Evolutionary conservation across 2,797 vertebrate genomes (phyloP), one percentile per base, ranked within the genome.

Genomic region (Amniataba percoides): DNA sequence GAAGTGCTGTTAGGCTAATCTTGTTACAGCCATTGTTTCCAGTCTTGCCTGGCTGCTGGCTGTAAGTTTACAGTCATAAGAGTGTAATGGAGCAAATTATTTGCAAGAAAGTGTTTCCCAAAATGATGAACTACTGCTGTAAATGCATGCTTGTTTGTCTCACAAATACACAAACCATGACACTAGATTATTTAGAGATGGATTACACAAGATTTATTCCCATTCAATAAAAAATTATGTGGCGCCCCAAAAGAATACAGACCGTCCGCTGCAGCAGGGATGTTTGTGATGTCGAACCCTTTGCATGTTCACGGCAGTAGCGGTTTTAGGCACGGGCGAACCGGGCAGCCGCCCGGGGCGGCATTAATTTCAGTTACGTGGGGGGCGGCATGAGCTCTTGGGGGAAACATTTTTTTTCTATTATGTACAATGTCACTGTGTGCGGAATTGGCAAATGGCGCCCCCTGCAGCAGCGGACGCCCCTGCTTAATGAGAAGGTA

Each of bases 221-320:
- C 46, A 31, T 40, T 31, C 8, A 45, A 21, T 57, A 31, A 59
- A 25, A 53, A 34, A 31, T 21, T 18, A 9, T 53, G 45, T 51
- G 8, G 14, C 43, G 14, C 13, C 55, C 36, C 7, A 53, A 25
- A 64, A 66, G 23, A 63, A 52, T 43, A 39, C 15, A 52, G 18
- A 18, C 31, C 46, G 13, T 58, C 3, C 34, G 9, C 25, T 61
- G 9, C 45, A 53, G 15, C 11, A n/a, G 6, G 36, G 19, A 18
- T 48, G 40, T 70, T 45, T 58, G n/a, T 65, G 4, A 75, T 19
- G 48, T 34, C 51, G 46, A 75, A 74, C 46, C 23, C n/a, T 64
- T 74, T 23, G 13, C 73, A 77, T 77, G 75, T 76, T 71, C 57
- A 46, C n/a, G n/a, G n/a, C n/a, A n/a, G n/a, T n/a, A n/a, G n/a